phyloP scores from a whole-genome alignment of 53 echinoderm and acorn worm species.

The Paelopatides confundens region DNA sequence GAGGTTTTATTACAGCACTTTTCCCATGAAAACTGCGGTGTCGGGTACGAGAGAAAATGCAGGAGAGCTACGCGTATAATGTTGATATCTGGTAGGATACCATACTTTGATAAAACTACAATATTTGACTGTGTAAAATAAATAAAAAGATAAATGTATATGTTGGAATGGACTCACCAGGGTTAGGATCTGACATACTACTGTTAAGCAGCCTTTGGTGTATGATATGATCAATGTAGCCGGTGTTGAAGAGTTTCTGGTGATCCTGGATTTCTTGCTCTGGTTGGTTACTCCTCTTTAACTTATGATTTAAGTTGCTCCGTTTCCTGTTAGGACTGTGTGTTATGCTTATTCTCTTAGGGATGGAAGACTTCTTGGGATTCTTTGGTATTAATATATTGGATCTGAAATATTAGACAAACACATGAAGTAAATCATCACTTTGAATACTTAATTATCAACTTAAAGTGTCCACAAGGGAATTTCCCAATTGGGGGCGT shows the following conservation, averaged over 20 bases:
- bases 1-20: no score
- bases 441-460: no score
- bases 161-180: constrained; percentile 17
- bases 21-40: no score
- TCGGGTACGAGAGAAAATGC: no score
- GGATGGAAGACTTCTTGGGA: constrained; percentile 60
- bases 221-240: constrained; percentile 26
- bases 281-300: constrained; percentile 57
- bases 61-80: no score
- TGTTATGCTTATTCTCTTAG: constrained; percentile 78
- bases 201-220: constrained; percentile 51
- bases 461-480: no score
- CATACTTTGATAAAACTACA: no score
- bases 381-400: constrained; percentile 23
- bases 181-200: constrained; percentile 74
- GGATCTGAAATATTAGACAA: neutral
- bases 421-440: no score
- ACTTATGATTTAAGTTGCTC: constrained; percentile 21
- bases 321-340: constrained; percentile 87
- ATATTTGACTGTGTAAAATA: no score
- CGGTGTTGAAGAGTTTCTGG: constrained; percentile 46
- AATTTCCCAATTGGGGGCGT: no score
- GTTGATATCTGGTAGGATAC: no score
- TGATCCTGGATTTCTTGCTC: constrained; percentile 67
- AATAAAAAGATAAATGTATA: no score